phyloP scores from a whole-genome alignment of 2,113 vertebrate genomes.

The Lycaon pictus region DNA sequence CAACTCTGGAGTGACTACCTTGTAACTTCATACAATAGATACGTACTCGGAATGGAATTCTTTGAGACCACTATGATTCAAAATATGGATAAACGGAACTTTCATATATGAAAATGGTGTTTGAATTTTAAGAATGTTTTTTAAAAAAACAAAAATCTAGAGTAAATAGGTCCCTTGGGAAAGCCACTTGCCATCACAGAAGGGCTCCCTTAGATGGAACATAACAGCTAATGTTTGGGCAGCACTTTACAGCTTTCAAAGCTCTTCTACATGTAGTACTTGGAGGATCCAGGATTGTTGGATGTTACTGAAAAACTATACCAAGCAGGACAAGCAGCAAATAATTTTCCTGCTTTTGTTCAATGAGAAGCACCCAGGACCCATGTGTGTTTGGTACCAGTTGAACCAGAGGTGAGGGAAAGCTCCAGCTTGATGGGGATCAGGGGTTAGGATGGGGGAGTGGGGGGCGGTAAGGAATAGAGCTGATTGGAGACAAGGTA shows the following conservation, averaged over 20 bases:
- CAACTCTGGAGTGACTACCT: neutral
- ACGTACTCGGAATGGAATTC: neutral
- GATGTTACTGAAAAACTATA: neutral
- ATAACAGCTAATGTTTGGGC: neutral
- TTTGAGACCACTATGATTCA: conserved; percentile 3
- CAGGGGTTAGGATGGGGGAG: no score
- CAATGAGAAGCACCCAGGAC: neutral
- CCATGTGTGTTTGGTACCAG: neutral
- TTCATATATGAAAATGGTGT: neutral
- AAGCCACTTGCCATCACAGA: neutral
- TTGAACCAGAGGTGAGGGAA: neutral
- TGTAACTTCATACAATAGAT: neutral
- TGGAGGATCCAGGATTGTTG: neutral
- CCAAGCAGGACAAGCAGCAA: neutral
- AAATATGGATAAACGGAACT: neutral
- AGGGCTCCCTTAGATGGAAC: neutral
- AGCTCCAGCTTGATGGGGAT: neutral
- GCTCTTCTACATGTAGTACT: neutral
- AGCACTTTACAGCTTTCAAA: neutral
- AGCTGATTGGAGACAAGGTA: rapidly evolving
- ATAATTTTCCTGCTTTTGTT: conserved; percentile 66
- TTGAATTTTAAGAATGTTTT: conserved; percentile 56
- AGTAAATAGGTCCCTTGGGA: neutral
- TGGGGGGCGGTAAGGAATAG: rapidly evolving
- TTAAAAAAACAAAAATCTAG: conserved; percentile 4